A percentile compares a stretch with the other conserved stretches of the same genome.
These are phyloP conservation scores for Anas acuta DNA, from an alignment of 2,797 vertebrate species.

Conservation along the genomic window DNA sequence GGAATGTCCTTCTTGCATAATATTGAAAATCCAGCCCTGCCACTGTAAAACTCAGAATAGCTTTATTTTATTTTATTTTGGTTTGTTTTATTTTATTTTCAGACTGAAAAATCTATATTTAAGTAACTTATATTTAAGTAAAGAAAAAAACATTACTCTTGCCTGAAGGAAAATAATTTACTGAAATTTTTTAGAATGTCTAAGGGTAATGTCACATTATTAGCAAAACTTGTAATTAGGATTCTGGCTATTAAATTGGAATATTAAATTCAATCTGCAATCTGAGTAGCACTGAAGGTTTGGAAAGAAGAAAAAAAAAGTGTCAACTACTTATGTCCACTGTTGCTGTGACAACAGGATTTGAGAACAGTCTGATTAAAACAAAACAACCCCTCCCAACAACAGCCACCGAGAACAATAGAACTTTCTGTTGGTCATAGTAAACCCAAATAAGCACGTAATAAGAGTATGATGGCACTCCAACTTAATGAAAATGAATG, in stretches of 20 bases:
- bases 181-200: constrained; percentile 4
- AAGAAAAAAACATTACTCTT: neutral
- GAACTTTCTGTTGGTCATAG: neutral
- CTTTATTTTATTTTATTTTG: neutral
- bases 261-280: constrained; percentile 68
- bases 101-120: neutral
- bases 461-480: neutral
- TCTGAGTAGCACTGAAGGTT: constrained; percentile 29
- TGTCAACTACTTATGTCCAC: constrained; percentile 48
- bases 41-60: neutral
- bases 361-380: constrained; percentile 47
- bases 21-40: neutral
- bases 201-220: constrained; percentile 21
- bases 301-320: constrained; percentile 19
- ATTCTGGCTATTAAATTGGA: constrained; percentile 41
- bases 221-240: constrained; percentile 27
- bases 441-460: constrained; percentile 13
- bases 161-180: neutral
- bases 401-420: constrained; percentile 1
- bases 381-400: constrained; percentile 7
- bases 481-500: neutral
- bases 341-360: constrained; percentile 73
- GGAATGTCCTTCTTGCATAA: neutral
- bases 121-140: neutral
- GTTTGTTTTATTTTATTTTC: neutral